phyloP scores from a whole-genome alignment of 2,888 invertebrate species.

The Pegoplata infirma region DNA sequence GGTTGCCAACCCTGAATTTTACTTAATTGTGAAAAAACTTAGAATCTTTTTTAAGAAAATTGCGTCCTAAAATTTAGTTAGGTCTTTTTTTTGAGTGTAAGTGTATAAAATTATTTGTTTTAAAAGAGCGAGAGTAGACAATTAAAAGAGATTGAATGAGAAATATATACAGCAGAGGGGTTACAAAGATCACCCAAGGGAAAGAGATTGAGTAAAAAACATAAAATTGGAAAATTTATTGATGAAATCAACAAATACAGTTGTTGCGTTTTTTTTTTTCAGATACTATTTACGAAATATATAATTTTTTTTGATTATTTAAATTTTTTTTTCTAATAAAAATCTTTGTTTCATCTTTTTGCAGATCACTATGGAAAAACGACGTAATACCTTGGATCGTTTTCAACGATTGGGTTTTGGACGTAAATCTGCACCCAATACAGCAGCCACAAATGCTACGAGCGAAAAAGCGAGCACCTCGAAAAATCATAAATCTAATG shows the following conservation, averaged over 20 bases:
- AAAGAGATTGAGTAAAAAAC: neutral
- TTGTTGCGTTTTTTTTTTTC: slow-evolving; percentile 35
- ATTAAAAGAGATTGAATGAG: neutral
- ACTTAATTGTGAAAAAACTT: too few relatives aligned
- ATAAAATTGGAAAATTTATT: slow-evolving; percentile 54
- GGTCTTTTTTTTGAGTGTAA: too few relatives aligned
- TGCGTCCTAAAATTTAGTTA: too few relatives aligned
- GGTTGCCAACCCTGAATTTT: too few relatives aligned
- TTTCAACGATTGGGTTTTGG: slow-evolving; percentile 88
- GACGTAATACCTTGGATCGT: slow-evolving; percentile 87
- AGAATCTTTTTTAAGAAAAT: too few relatives aligned
- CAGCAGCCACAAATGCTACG: slow-evolving; percentile 40
- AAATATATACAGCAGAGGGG: neutral
- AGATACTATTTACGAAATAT: slow-evolving; percentile 5
- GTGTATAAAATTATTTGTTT: neutral
- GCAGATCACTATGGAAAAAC: slow-evolving; percentile 77
- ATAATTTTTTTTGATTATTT: neutral
- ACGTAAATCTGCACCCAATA: slow-evolving; percentile 73
- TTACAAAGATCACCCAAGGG: neutral
- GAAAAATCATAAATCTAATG: slow-evolving; percentile 77
- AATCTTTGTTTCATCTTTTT: slow-evolving; percentile 3
- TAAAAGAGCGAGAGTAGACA: neutral
- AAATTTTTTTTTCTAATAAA: slow-evolving; percentile 2
- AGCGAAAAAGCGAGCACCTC: slow-evolving; percentile 46
- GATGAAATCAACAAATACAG: slow-evolving; percentile 45